These are phyloP conservation scores for Hippopotamyrus pictus DNA, from an alignment of 2,797 vertebrate genomes.

Conservation along the genomic window DNA sequence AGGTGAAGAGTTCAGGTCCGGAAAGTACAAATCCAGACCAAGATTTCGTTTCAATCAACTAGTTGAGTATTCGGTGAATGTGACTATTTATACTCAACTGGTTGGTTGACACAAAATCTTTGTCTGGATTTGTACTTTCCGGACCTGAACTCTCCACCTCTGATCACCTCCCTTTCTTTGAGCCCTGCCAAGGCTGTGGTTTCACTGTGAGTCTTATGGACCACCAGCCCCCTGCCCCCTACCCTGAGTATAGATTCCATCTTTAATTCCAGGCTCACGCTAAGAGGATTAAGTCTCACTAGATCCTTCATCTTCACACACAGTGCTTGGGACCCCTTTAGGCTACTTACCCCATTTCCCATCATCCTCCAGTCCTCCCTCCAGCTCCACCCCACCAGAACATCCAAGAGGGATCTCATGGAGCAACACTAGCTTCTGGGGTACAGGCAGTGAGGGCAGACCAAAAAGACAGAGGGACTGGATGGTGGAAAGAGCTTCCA, in stretches of 20 bases:
- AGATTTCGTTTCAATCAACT: background rate
- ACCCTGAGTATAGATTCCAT: background rate
- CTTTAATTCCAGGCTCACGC: constrained; percentile 61
- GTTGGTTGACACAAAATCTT: background rate
- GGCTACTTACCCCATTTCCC: background rate
- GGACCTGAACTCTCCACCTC: background rate
- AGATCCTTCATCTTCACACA: constrained; percentile 32
- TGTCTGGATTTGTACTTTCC: background rate
- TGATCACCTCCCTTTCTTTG: background rate
- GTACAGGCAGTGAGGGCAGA: background rate
- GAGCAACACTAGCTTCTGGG: background rate
- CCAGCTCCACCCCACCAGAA: background rate
- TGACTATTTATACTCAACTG: background rate
- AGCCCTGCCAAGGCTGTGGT: background rate
- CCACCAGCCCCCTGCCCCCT: background rate
- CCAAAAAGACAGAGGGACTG: background rate
- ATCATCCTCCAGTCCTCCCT: background rate
- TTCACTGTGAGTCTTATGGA: background rate
- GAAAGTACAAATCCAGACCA: background rate
- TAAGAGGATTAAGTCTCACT: constrained; percentile 64
- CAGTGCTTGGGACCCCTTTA: background rate
- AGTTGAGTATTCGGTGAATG: background rate
- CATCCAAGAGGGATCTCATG: background rate
- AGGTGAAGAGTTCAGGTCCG: background rate
- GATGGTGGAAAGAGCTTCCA: background rate